Base-by-base conservation (phyloP, 1,140 invertebrate species). In the Drosophila hydei region DNA sequence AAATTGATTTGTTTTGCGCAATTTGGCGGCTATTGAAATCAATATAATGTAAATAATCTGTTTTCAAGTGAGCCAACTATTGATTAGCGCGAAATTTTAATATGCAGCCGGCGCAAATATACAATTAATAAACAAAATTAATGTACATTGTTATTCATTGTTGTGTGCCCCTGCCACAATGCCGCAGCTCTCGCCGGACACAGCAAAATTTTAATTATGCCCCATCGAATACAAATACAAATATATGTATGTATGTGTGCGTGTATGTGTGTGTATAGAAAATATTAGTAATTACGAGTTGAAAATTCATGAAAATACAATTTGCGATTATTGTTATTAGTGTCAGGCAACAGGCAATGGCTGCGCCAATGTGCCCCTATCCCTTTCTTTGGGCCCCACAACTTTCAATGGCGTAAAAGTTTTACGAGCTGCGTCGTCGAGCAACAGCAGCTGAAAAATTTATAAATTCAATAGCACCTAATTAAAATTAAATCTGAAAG, bases 311-410 rank as follows among this genome's bases (percentile, higher is more conserved):
- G 83, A 76, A 88, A 88, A 88, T 88, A 88, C 79, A 88, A 88
- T 88, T 88, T 88, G 83, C 72, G 83, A 88, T 88, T 88, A 88
- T 88, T 88, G 83, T 88, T 88, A 88, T 88, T 88, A 88, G 83
- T 88, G 69, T 83, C 78, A 78, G 77, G 76, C 71, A 80, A 73
- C 69, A 77, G 71, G 74, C 47, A 60, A 43, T 68, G 65, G 40
- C 51, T 38, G 36, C 33, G 58, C 56, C 38, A 50, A 16, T 19
- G 3, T 5, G 14, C 48, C 25, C 23, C 7, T 6, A n/a, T 12
- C 45, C 33, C 23, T 48, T 40, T 16, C 16, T 30, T 9, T 30
- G 36, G 16, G 43, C 36, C 52, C 27, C 42, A 30, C 47, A 81
- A 88, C 79, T 80, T 88, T 87, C 60, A 60, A 58, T 75, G 71